Base-by-base conservation (phyloP, 2,113 vertebrate genomes). In the Larimichthys polyactis region DNA sequence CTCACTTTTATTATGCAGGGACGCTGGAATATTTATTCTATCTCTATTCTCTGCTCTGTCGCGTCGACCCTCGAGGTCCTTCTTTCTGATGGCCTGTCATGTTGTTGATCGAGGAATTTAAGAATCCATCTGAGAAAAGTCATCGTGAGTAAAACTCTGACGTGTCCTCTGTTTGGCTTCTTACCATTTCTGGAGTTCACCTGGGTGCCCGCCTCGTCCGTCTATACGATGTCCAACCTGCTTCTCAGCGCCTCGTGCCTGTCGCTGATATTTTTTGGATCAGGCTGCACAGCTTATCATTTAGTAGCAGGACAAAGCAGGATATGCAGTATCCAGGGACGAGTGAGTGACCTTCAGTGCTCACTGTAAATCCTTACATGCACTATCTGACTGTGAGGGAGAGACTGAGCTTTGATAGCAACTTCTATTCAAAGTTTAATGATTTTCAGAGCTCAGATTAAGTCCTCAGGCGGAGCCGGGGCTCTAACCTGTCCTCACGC, bases 351-450 rank as follows among this genome's bases (percentile, higher is more conserved):
- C 88, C 84, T 86, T 87, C 74, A 63, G 32, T 1, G 20, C 82
- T 54, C 65, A 36, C 49, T 65, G 80, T 84, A 87, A 87, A 87
- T 83, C 82, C 77, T 71, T 71, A 69, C 71, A 75, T 3, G 15
- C 58, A 19, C 58, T 55, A 70, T 75, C 82, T 84, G 77, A 48
- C 49, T 24, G 57, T 66, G 78, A 75, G 72, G 78, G 57, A 12
- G 60, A 87, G 76, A 66, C 68, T 0, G 11, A 59, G 84, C 82
- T 71, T 69, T 81, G 73, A 87, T 69, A 51, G 64, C 0, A 43
- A 66, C 74, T 72, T 70, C 64, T 79, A 78, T 86, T 91, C 75
- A 92, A 86, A 90, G 62, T 80, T 67, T 75, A 66, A 91, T 89
- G 73, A 86, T 81, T 76, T 79, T 1, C 66, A 46, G 67, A 57